These are phyloP conservation scores for Mustela lutreola DNA, from an alignment of 2,113 vertebrate genomes.

Conservation along the genomic window DNA sequence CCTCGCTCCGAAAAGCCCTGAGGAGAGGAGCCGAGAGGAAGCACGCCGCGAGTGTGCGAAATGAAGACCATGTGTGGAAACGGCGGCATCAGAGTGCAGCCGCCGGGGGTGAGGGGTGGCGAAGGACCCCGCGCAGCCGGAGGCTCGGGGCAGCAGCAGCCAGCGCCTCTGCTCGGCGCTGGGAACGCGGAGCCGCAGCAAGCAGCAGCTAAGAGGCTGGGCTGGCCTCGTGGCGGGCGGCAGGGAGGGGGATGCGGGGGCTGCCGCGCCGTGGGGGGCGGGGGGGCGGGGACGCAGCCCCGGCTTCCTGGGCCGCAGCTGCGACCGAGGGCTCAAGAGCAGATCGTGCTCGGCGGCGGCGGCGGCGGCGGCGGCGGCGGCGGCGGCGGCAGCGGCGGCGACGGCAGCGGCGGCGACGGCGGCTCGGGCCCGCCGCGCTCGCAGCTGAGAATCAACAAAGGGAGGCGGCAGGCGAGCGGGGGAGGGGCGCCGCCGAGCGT, in stretches of 20 bases:
- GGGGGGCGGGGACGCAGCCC: constrained; percentile 67
- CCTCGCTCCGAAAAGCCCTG: constrained; percentile 82
- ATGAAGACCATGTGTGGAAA: constrained; percentile 90
- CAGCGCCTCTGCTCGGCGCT: constrained; percentile 42
- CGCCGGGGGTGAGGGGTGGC: constrained; percentile 73
- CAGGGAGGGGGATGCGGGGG: constrained; percentile 55
- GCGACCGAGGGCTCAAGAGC: constrained; percentile 84
- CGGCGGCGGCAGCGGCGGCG: background rate
- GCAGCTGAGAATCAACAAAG: constrained; percentile 83
- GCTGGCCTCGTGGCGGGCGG: background rate
- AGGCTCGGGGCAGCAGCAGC: constrained; percentile 46
- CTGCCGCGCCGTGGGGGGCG: constrained; percentile 60
- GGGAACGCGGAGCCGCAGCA: constrained; percentile 68
- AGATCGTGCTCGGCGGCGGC: constrained; percentile 71
- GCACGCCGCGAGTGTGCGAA: constrained; percentile 88
- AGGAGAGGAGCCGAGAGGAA: constrained; percentile 87
- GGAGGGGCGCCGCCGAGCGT: constrained; percentile 75
- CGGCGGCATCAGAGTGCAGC: constrained; percentile 85
- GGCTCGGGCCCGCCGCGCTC: constrained; percentile 76
- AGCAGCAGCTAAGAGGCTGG: constrained; percentile 61
- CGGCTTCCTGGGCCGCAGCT: constrained; percentile 81
- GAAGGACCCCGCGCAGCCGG: constrained; percentile 64
- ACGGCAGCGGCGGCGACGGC: constrained; percentile 32
- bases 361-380: constrained; percentile 45
- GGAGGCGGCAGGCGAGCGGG: constrained; percentile 66